Percentiles rank a stretch among this genome's conserved stretches.
Evolutionary conservation across 2,797 vertebrate species (phyloP).

Genomic region (Schizopygopsis pylzovi): DNA sequence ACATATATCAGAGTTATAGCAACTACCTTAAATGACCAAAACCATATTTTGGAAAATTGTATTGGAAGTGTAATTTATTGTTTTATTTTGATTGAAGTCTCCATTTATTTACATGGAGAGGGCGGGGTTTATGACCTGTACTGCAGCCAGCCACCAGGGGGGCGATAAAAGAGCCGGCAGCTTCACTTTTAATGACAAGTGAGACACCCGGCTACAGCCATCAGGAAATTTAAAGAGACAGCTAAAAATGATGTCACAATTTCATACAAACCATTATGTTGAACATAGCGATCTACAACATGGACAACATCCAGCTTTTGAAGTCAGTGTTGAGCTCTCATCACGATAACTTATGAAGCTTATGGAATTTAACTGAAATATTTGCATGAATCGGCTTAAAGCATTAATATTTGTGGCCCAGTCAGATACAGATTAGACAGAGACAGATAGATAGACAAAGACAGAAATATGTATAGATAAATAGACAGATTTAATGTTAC

Average conservation of each 20-base stretch:
- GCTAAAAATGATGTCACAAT: background rate
- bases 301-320: background rate
- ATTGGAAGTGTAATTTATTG: too few species aligned
- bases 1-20: too few species aligned
- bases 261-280: background rate
- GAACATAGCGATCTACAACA: background rate
- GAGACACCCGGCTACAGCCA: background rate
- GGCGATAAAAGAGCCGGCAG: too few species aligned
- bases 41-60: too few species aligned
- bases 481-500: background rate
- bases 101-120: too few species aligned
- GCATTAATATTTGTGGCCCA: background rate
- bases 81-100: too few species aligned
- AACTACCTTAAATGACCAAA: too few species aligned
- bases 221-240: background rate
- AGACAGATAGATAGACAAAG: background rate
- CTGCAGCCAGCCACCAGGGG: too few species aligned
- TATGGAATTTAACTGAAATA: background rate
- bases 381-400: background rate
- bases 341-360: background rate
- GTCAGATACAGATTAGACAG: too few species aligned
- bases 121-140: too few species aligned
- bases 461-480: too few species aligned
- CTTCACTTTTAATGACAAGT: too few species aligned
- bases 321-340: background rate